A percentile compares a stretch with the other conserved stretches of the same genome.
phyloP scores from a whole-genome alignment of 37 sponge, comb jelly and placozoan genomes.

The Halichondria panicea region DNA sequence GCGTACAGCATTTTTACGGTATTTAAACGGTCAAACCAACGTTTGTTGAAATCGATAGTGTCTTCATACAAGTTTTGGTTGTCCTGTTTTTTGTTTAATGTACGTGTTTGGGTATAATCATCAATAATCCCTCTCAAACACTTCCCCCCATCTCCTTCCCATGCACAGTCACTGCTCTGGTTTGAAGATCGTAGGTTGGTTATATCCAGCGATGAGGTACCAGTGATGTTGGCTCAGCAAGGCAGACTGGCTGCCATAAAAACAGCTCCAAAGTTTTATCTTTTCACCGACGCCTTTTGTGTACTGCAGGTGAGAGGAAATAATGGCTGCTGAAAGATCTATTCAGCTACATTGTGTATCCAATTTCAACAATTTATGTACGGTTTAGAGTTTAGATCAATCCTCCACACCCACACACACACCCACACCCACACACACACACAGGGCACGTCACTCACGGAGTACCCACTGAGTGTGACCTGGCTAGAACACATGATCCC shows the following conservation, averaged over 20 bases:
- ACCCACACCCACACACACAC: too few species aligned
- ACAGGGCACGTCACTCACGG: constrained; percentile 25
- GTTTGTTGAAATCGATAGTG: too few species aligned
- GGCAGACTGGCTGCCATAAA: constrained; percentile 22
- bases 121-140: constrained; percentile 29
- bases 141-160: background rate
- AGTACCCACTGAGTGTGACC: constrained; percentile 33
- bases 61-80: too few species aligned
- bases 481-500: constrained; percentile 57
- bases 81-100: too few species aligned
- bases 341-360: too few species aligned
- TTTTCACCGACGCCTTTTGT: constrained; percentile 77
- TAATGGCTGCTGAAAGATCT: too few species aligned
- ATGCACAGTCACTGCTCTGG: constrained; percentile 66
- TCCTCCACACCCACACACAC: too few species aligned
- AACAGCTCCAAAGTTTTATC: constrained; percentile 49
- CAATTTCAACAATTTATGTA: too few species aligned
- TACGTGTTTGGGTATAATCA: too few species aligned
- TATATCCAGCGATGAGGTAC: constrained; percentile 52
- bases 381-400: too few species aligned
- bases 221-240: constrained; percentile 11
- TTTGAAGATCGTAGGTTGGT: constrained; percentile 44
- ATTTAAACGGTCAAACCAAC: too few species aligned
- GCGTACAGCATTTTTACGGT: too few species aligned
- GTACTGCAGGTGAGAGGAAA: constrained; percentile 75